These are phyloP conservation scores for Saguinus imperator DNA, from an alignment of 2,113 vertebrate species.

Conservation along the genomic window DNA sequence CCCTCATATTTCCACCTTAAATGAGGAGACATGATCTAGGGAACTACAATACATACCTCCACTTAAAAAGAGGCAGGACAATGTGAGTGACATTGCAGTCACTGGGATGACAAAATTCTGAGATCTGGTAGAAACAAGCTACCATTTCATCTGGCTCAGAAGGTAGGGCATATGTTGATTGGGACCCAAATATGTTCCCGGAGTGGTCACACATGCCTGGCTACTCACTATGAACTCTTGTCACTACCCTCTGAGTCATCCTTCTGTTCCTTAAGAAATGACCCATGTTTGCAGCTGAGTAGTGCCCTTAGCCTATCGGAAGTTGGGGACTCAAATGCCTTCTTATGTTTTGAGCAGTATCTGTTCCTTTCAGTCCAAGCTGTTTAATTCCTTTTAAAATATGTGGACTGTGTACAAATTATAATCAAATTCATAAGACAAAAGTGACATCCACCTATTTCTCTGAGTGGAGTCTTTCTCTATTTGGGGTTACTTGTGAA, in stretches of 20 bases:
- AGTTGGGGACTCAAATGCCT: background rate
- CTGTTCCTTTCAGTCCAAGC: background rate
- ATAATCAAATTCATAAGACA: background rate
- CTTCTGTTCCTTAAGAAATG: background rate
- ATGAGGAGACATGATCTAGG: background rate
- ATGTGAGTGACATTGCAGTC: background rate
- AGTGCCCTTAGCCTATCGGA: background rate
- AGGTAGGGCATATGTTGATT: background rate
- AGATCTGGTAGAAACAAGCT: background rate
- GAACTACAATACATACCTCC: background rate
- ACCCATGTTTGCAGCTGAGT: background rate
- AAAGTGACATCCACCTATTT: background rate
- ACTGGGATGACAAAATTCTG: background rate
- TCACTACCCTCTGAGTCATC: background rate
- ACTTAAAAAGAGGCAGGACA: background rate
- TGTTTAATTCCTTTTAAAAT: background rate
- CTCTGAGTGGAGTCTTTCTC: background rate
- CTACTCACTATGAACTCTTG: too few species aligned
- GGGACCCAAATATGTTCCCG: background rate
- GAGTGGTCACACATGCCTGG: background rate
- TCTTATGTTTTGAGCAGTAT: background rate
- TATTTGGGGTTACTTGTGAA: background rate
- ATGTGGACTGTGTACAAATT: background rate
- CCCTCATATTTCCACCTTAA: background rate
- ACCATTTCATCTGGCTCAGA: background rate